These are phyloP conservation scores for Callitettix versicolor DNA, from an alignment of 1,140 invertebrate genomes.

Conservation along the genomic window DNA sequence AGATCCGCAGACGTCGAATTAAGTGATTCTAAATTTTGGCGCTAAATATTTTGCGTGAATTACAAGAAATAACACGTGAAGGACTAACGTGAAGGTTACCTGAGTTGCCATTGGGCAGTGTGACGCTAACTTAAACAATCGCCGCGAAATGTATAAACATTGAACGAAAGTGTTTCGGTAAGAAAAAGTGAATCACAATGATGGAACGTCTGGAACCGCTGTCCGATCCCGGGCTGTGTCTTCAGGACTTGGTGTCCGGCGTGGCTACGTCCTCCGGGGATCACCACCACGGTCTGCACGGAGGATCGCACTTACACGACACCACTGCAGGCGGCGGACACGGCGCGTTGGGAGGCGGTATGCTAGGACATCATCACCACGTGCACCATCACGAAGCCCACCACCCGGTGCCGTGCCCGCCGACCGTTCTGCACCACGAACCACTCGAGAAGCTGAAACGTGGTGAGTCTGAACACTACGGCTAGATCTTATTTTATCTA, in stretches of 20 bases:
- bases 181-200: slow-evolving; percentile 1
- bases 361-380: slow-evolving; percentile 51
- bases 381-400: slow-evolving; percentile 39
- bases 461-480: slow-evolving; percentile 43
- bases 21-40: no score
- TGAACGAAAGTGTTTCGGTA: no score
- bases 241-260: slow-evolving; percentile 56
- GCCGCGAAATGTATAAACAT: no score
- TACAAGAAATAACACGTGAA: no score
- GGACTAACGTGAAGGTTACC: no score
- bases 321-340: slow-evolving; percentile 37
- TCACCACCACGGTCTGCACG: slow-evolving; percentile 28
- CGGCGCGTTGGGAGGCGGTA: slow-evolving; percentile 42
- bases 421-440: slow-evolving; percentile 47
- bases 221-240: slow-evolving; percentile 52
- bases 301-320: slow-evolving; percentile 48
- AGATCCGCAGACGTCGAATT: no score
- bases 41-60: no score
- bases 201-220: slow-evolving; percentile 46
- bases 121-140: no score
- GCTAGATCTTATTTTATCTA: no score
- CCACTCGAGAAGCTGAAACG: slow-evolving; percentile 73
- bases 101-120: no score
- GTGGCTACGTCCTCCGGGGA: slow-evolving; percentile 34
- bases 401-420: slow-evolving; percentile 30